Evolutionary conservation across 2,888 invertebrate genomes (phyloP).

Genomic region (Sphinx pinastri): DNA sequence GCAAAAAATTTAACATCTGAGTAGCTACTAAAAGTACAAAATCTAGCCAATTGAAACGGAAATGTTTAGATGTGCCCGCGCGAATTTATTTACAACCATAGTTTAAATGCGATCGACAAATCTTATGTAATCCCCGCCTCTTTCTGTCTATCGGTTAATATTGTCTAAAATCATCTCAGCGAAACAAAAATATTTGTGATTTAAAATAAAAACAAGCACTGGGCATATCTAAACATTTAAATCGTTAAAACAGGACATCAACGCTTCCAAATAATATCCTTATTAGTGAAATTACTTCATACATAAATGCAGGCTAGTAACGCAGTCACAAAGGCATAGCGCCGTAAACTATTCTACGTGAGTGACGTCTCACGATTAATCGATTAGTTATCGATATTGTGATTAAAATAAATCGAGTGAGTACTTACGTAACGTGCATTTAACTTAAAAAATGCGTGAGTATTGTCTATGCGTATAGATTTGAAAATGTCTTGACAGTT

Average conservation of each 20-base stretch:
- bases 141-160: no score
- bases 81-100: neutral
- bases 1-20: no score
- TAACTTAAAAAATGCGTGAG: neutral
- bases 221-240: neutral
- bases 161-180: neutral
- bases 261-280: conserved; percentile 1
- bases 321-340: neutral
- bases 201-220: neutral
- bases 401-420: conserved; percentile 17
- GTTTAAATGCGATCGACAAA: neutral
- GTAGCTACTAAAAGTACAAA: no score
- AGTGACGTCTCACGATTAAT: conserved; percentile 5
- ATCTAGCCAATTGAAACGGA: neutral
- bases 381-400: conserved; percentile 11
- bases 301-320: neutral
- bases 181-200: neutral
- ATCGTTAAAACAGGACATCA: neutral
- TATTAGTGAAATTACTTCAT: neutral
- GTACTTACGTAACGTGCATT: conserved; percentile 23
- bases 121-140: no score
- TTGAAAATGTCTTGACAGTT: conserved; percentile 1
- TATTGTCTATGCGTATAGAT: conserved; percentile 4
- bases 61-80: neutral
- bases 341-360: neutral